Evolutionary conservation across 2,113 vertebrate species (phyloP).

Genomic region (Laticauda laticaudata): DNA sequence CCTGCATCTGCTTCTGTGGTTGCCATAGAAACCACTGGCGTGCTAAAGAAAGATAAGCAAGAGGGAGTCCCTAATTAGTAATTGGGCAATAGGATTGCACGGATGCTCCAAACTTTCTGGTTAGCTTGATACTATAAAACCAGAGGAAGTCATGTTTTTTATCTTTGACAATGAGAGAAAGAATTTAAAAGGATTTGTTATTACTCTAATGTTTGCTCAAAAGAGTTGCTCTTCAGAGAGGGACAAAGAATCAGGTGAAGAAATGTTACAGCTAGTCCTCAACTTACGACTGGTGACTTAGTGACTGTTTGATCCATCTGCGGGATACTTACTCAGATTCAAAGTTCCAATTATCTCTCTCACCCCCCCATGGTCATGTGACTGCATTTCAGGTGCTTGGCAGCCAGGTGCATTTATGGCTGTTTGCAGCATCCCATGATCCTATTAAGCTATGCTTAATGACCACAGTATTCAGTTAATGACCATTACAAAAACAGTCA

Average conservation of each 20-base stretch:
- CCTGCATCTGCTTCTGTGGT: conserved; percentile 68
- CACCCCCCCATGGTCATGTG: background rate
- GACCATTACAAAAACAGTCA: background rate
- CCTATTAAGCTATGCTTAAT: background rate
- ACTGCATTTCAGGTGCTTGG: background rate
- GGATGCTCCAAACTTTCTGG: accelerated
- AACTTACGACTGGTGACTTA: background rate
- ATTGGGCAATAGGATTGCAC: background rate
- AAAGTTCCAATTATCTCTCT: background rate
- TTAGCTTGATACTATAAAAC: background rate
- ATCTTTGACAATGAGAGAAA: accelerated
- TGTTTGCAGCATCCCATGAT: background rate
- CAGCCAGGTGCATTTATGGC: background rate
- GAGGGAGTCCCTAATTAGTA: conserved; percentile 46
- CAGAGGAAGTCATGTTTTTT: background rate
- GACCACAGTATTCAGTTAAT: background rate
- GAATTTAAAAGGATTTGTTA: background rate
- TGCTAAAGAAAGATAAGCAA: conserved; percentile 61
- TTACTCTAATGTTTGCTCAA: background rate
- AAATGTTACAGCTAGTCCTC: background rate
- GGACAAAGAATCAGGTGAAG: background rate
- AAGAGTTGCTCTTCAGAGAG: background rate
- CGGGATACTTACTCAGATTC: background rate
- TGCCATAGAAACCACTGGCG: conserved; percentile 76
- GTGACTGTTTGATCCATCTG: background rate